Conservation (phyloP, 2,797 vertebrate genomes). For the Hydrophis major region DNA sequence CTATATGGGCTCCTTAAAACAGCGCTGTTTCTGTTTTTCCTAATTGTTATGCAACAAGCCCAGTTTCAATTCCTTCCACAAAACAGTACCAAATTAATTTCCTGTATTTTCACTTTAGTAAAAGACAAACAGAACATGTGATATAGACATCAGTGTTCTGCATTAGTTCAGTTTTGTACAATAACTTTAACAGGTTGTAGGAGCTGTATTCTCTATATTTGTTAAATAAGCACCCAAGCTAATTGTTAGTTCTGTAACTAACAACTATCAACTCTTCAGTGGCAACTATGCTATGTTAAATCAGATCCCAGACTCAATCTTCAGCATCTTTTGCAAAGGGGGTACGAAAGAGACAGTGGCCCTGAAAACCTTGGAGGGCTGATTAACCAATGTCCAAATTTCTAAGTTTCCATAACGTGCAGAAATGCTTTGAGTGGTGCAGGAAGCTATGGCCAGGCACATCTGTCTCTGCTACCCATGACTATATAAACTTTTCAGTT, state of each 20-base stretch:
- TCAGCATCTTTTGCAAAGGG: neutral
- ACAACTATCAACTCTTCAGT: neutral
- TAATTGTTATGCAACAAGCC: neutral
- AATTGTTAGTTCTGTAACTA: neutral
- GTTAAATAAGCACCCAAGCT: neutral
- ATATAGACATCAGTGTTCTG: neutral
- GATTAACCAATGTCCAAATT: neutral
- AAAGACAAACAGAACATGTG: neutral
- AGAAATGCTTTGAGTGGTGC: neutral
- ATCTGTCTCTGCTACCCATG: neutral
- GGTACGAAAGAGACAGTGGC: neutral
- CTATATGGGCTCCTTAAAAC: neutral
- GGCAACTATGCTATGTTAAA: no score
- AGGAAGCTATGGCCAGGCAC: neutral
- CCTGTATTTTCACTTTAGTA: neutral
- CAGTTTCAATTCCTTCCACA: neutral
- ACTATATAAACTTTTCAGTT: neutral
- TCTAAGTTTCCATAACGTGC: neutral
- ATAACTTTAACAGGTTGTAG: neutral
- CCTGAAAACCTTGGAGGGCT: neutral
- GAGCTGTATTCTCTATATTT: neutral
- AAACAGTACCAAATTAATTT: neutral
- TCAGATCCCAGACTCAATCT: neutral
- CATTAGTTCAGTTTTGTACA: neutral
- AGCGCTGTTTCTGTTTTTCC: neutral